phyloP scores from a whole-genome alignment of 2,113 vertebrate genomes.

The Caretta caretta region DNA sequence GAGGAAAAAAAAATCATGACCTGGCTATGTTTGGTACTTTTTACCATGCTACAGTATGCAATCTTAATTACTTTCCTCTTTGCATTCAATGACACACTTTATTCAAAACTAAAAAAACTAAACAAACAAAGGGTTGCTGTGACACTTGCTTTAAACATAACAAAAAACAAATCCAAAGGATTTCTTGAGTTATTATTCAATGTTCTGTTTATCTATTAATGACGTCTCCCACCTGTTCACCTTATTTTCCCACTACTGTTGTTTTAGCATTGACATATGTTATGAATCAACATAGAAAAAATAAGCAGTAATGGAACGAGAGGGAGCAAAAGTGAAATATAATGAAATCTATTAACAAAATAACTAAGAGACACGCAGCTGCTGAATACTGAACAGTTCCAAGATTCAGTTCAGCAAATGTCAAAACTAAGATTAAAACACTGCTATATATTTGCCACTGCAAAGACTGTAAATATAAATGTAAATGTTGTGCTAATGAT shows the following conservation, averaged over 20 bases:
- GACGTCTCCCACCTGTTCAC: neutral
- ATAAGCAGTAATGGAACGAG: neutral
- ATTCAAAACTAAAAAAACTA: neutral
- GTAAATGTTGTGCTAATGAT: constrained; percentile 66
- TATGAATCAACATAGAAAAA: constrained; percentile 9
- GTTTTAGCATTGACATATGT: neutral
- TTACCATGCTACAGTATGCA: neutral
- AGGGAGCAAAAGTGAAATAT: neutral
- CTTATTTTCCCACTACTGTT: neutral
- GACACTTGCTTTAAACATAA: neutral
- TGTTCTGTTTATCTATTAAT: neutral
- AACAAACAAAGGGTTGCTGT: neutral
- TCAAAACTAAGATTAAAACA: constrained; percentile 32
- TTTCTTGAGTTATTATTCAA: neutral
- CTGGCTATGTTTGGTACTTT: neutral
- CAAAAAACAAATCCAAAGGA: neutral
- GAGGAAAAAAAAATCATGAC: neutral
- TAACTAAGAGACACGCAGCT: constrained; percentile 22
- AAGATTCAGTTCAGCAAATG: constrained; percentile 33
- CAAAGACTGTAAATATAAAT: constrained; percentile 54
- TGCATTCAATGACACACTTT: neutral
- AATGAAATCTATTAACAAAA: neutral
- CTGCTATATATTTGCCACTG: neutral
- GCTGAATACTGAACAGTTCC: constrained; percentile 21
- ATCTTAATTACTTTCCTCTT: neutral